Evolutionary conservation across 2,888 invertebrate species (phyloP).

Genomic region (Cerastoderma edule): DNA sequence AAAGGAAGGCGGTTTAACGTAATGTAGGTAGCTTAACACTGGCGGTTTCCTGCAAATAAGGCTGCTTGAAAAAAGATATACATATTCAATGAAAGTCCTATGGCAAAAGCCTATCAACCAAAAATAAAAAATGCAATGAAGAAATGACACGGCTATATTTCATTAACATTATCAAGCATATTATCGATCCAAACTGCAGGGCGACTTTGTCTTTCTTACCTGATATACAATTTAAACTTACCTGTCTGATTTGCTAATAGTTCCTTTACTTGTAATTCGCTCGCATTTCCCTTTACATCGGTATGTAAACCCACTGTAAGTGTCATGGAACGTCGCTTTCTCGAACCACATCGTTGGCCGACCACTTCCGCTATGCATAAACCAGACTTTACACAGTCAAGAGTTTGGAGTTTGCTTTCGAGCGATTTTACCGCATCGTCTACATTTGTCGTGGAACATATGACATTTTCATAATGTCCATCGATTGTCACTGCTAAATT

Average conservation of each 20-base stretch:
- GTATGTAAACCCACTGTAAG: not conserved
- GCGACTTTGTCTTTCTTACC: too few relatives aligned
- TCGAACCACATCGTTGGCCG: not conserved
- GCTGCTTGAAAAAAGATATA: too few relatives aligned
- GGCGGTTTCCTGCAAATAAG: too few relatives aligned
- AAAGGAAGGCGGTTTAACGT: too few relatives aligned
- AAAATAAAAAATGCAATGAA: too few relatives aligned
- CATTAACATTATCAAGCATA: too few relatives aligned
- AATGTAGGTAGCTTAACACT: too few relatives aligned
- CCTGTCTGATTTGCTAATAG: not conserved
- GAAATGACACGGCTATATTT: too few relatives aligned
- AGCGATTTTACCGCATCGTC: not conserved
- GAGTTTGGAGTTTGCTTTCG: not conserved
- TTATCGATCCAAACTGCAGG: too few relatives aligned
- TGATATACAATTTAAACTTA: too few relatives aligned
- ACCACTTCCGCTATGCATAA: not conserved
- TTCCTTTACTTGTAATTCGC: not conserved
- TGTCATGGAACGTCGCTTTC: conserved; percentile 1
- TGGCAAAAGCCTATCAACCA: too few relatives aligned
- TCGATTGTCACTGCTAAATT: not conserved
- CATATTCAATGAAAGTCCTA: too few relatives aligned
- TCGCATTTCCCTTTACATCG: not conserved
- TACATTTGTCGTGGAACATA: not conserved
- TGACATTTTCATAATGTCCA: conserved; percentile 4
- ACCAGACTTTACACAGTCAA: conserved; percentile 8